phyloP scores from a whole-genome alignment of 2,797 vertebrate genomes.

The Garrulus glandarius region DNA sequence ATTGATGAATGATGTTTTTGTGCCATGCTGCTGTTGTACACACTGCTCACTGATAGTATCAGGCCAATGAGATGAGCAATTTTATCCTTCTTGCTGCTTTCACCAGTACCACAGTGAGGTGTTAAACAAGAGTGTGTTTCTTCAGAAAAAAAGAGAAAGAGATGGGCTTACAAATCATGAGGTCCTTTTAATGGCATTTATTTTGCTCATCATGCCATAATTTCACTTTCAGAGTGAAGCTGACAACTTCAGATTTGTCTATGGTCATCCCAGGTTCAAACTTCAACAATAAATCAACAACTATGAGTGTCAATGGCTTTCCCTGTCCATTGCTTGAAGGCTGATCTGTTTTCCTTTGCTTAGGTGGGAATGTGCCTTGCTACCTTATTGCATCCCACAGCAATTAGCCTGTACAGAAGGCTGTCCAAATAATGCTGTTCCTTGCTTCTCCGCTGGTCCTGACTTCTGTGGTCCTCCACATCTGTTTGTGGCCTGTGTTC shows the following conservation, averaged over 20 bases:
- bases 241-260: neutral
- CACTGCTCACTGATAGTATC: neutral
- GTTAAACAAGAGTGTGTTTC: neutral
- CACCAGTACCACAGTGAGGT: neutral
- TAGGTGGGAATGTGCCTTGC: neutral
- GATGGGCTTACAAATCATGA: neutral
- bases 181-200: neutral
- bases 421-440: neutral
- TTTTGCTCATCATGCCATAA: neutral
- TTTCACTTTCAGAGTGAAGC: neutral
- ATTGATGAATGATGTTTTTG: accelerated
- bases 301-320: neutral
- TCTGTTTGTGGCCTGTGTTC: neutral
- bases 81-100: neutral
- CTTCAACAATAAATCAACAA: neutral
- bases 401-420: neutral
- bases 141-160: neutral
- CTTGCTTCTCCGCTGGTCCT: neutral
- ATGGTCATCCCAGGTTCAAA: neutral
- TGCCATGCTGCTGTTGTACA: neutral
- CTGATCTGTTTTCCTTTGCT: neutral
- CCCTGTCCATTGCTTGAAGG: neutral
- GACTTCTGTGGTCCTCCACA: neutral
- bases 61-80: neutral
- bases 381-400: neutral